phyloP scores from a whole-genome alignment of 2,113 vertebrate species.

The Turdus rufiventris region DNA sequence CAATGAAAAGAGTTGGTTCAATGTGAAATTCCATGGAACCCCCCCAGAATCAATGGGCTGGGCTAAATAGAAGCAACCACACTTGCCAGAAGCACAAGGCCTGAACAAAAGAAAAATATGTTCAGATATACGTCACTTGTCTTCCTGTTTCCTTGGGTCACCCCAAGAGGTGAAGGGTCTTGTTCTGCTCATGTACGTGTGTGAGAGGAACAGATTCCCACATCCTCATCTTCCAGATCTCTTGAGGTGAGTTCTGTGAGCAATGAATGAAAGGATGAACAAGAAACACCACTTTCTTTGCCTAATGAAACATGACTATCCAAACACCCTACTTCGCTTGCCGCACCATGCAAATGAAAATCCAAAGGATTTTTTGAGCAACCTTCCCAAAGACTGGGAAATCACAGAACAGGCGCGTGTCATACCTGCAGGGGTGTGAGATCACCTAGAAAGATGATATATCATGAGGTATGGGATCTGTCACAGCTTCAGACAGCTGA shows the following conservation, averaged over 20 bases:
- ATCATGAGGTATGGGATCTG: background rate
- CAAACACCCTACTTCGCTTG: background rate
- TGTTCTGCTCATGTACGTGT: rapidly evolving
- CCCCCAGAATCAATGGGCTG: background rate
- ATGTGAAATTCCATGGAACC: background rate
- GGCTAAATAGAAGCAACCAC: background rate
- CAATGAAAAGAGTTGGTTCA: background rate
- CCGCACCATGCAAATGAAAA: background rate
- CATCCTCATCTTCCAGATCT: background rate
- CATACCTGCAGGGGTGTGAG: background rate
- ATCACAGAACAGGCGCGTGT: background rate
- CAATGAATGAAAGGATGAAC: background rate
- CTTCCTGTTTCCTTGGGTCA: too few species aligned
- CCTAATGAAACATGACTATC: background rate
- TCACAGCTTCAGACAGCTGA: background rate
- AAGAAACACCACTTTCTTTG: background rate
- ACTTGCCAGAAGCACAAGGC: background rate
- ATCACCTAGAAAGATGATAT: background rate
- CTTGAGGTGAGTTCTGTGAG: background rate
- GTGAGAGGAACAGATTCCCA: background rate
- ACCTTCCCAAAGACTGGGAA: background rate
- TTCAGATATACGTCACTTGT: background rate
- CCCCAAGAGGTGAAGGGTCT: background rate
- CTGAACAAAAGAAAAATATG: background rate
- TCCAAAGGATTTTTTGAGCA: background rate